A percentile compares a stretch with the other conserved stretches of the same genome.
Conservation (phyloP, 2,113 vertebrate species). For the Prinia subflava region DNA sequence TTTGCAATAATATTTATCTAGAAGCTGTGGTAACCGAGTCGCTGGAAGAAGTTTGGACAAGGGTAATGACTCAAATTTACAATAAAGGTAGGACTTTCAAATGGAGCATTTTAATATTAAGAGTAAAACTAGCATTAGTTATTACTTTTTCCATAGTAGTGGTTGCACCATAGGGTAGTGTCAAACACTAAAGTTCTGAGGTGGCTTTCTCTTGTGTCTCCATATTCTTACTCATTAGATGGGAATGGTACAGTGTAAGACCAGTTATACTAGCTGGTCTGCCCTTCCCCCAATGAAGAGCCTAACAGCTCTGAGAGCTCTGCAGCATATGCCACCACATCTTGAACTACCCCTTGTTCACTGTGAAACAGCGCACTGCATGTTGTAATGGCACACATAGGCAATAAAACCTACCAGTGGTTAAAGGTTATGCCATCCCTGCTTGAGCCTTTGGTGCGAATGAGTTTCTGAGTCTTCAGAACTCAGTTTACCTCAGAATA, state of each 20-base stretch:
- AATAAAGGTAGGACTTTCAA: neutral
- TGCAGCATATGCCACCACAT: neutral
- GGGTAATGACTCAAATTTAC: neutral
- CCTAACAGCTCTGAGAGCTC: neutral
- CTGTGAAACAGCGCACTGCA: neutral
- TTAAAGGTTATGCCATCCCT: neutral
- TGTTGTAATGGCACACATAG: neutral
- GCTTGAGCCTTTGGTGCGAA: neutral
- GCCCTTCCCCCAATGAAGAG: neutral
- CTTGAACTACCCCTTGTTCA: neutral
- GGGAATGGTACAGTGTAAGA: neutral
- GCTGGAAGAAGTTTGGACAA: neutral
- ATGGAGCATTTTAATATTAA: neutral
- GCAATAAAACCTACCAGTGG: neutral
- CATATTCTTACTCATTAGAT: neutral
- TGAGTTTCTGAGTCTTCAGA: neutral
- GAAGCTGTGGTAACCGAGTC: neutral
- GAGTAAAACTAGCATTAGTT: neutral
- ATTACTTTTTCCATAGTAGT: neutral
- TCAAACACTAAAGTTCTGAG: neutral
- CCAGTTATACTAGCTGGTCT: neutral
- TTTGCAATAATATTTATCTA: neutral
- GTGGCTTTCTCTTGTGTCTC: neutral
- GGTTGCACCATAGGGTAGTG: too few species aligned
- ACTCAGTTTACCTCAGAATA: neutral